Percentiles rank a stretch among this genome's conserved stretches.
Conservation (phyloP, 2,113 vertebrate genomes). For the Engystomops pustulosus region DNA sequence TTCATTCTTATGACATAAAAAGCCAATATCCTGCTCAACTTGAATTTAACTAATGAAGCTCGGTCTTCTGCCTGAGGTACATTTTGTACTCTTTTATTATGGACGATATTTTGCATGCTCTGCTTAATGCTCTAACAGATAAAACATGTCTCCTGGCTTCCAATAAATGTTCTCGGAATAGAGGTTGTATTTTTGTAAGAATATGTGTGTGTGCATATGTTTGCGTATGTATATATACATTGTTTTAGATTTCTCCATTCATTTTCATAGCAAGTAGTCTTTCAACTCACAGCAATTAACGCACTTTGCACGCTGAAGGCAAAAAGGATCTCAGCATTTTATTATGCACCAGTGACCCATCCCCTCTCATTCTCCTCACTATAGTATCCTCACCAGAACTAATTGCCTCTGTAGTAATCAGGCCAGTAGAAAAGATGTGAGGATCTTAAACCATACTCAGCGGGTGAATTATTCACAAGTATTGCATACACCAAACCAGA, state of each 20-base stretch:
- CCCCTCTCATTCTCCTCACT: slow-evolving; percentile 15
- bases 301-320: slow-evolving; percentile 1
- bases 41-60: slow-evolving; percentile 57
- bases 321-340: slow-evolving; percentile 16
- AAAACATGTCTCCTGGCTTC: slow-evolving; percentile 51
- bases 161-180: slow-evolving; percentile 1
- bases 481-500: background rate
- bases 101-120: slow-evolving; percentile 53
- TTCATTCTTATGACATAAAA: slow-evolving; percentile 39
- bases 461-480: slow-evolving; percentile 45
- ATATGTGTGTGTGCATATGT: background rate
- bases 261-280: background rate
- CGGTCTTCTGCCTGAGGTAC: slow-evolving; percentile 48
- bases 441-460: slow-evolving; percentile 12
- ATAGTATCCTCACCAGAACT: slow-evolving; percentile 22
- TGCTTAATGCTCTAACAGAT: slow-evolving; percentile 45
- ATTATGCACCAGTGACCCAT: slow-evolving; percentile 19
- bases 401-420: slow-evolving; percentile 24
- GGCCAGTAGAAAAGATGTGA: slow-evolving; percentile 22
- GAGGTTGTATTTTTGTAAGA: background rate
- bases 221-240: background rate
- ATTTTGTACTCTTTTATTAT: slow-evolving; percentile 53
- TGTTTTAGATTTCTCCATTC: slow-evolving; percentile 12
- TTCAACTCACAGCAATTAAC: slow-evolving; percentile 33
- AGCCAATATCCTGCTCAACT: slow-evolving; percentile 38